Evolutionary conservation across 1,140 invertebrate genomes (phyloP).

Genomic region (Brachystomella parvula): DNA sequence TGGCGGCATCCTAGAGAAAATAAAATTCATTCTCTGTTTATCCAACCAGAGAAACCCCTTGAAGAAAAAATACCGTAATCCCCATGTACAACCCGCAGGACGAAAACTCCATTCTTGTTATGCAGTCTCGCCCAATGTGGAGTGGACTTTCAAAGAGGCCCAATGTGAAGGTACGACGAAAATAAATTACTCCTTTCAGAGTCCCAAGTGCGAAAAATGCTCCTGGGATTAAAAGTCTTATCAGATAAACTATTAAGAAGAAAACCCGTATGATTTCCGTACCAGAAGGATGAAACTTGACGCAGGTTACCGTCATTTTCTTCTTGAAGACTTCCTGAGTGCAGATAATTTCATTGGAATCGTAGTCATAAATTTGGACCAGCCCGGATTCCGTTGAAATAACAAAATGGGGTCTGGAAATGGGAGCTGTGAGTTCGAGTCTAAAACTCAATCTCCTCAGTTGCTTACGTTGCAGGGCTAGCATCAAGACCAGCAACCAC

Average conservation of each 20-base stretch:
- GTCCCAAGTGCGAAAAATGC: slow-evolving; percentile 21
- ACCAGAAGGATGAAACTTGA: slow-evolving; percentile 35
- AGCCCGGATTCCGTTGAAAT: slow-evolving; percentile 22
- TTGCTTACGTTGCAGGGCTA: slow-evolving; percentile 24
- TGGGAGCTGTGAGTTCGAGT: background rate
- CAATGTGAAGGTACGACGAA: slow-evolving; percentile 20
- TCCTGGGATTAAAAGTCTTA: slow-evolving; percentile 12
- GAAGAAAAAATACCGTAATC: slow-evolving; percentile 11
- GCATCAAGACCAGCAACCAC: slow-evolving; percentile 26
- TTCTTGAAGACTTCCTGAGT: slow-evolving; percentile 19
- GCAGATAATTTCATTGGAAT: slow-evolving; percentile 17
- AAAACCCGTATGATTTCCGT: too few relatives aligned
- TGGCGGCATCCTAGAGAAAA: slow-evolving; percentile 15
- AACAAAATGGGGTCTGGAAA: slow-evolving; percentile 21
- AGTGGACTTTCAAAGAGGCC: slow-evolving; percentile 16
- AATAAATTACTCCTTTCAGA: slow-evolving; percentile 21
- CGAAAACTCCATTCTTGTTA: slow-evolving; percentile 25
- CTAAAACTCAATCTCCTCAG: background rate
- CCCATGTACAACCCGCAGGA: slow-evolving; percentile 25
- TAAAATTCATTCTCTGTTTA: background rate
- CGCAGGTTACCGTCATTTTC: slow-evolving; percentile 15
- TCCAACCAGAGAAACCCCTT: background rate
- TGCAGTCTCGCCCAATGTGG: slow-evolving; percentile 1
- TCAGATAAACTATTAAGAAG: background rate
- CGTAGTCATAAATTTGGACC: slow-evolving; percentile 28